Base-by-base conservation (phyloP, 2,888 invertebrate species). In the Lasioglossum vierecki region DNA sequence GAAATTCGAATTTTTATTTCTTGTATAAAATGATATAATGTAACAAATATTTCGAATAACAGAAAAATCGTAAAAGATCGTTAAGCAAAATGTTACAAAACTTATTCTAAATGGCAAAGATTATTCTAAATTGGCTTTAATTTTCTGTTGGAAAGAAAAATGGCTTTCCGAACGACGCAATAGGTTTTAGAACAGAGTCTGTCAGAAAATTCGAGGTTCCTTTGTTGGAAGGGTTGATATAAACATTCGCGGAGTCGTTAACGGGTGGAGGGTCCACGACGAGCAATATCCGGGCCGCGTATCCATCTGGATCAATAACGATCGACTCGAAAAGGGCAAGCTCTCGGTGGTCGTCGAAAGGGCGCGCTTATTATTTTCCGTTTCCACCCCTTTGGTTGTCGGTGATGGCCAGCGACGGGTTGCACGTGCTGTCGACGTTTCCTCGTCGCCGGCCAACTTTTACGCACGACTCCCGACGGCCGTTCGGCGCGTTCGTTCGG, bases 401-500 rank as follows among this genome's bases (percentile, higher is more conserved):
- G 83, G 35, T 75, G 63, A 35, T 80, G 71, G 60, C 75, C 66
- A 30, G 66, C 66, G 66, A 63, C 49, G 46, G 18, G 44, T 15
- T 83, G 70, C 77, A 77, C 84, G 83, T 76, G 84, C 70, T 83
- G 77, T 26, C 44, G 49, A 6, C 68, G 63, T 66, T 72, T 49
- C 82, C 82, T 82, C 46, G 39, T 41, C 35, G 72, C 39, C 53
- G 76, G 26, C 73, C 39, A 68, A 68, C 68, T 68, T 68, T 68
- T 82, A 75, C 74, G 49, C 57, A 68, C 80, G 84, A 60, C 76
- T 49, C 63, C 63, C 60, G 49, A 13, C 11, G 53, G 53, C n/a
- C 39, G 49, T 35, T 30, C 57, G 57, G 13, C 60, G 60, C 60
- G 68, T 39, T 68, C 26, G 44, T 70, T 71, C 75, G 75, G 72